Conservation (phyloP, 2,888 invertebrate genomes). For the Andrena chrysosceles region DNA sequence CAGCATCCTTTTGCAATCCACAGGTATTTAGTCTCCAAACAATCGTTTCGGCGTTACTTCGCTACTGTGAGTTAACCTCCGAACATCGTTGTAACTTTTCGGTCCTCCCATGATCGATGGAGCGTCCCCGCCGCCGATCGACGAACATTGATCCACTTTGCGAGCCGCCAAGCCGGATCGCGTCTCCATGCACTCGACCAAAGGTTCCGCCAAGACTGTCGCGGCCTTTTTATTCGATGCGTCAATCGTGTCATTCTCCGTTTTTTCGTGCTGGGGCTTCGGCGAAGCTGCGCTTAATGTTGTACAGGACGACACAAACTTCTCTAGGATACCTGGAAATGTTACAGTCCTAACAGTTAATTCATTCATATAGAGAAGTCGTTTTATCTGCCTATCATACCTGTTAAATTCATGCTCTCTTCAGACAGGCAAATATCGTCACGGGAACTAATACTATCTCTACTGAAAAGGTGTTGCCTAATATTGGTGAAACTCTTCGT, state of each 20-base stretch:
- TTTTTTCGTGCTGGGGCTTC: slow-evolving; percentile 16
- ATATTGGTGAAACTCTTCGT: slow-evolving; percentile 75
- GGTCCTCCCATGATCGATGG: slow-evolving; percentile 72
- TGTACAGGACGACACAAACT: slow-evolving; percentile 44
- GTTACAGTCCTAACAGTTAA: not conserved
- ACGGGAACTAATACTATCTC: slow-evolving; percentile 77
- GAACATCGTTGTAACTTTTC: slow-evolving; percentile 48
- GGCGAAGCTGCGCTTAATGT: slow-evolving; percentile 18
- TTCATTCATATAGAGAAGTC: not conserved
- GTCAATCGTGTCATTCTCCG: not conserved
- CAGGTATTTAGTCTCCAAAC: slow-evolving; percentile 32
- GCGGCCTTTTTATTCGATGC: slow-evolving; percentile 37
- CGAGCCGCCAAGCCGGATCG: slow-evolving; percentile 32
- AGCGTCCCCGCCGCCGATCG: slow-evolving; percentile 76
- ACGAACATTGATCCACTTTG: slow-evolving; percentile 68
- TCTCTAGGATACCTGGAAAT: slow-evolving; percentile 77
- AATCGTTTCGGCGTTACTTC: slow-evolving; percentile 39
- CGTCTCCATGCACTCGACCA: slow-evolving; percentile 36
- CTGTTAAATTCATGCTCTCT: slow-evolving; percentile 80
- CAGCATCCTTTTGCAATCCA: not conserved
- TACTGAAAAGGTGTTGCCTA: slow-evolving; percentile 82
- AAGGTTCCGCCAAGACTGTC: slow-evolving; percentile 36
- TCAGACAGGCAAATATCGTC: slow-evolving; percentile 73
- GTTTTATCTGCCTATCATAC: slow-evolving; percentile 63
- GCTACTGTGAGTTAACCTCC: slow-evolving; percentile 6